Base-by-base conservation (phyloP, 2,797 vertebrate species). In the Sus cebifrons region DNA sequence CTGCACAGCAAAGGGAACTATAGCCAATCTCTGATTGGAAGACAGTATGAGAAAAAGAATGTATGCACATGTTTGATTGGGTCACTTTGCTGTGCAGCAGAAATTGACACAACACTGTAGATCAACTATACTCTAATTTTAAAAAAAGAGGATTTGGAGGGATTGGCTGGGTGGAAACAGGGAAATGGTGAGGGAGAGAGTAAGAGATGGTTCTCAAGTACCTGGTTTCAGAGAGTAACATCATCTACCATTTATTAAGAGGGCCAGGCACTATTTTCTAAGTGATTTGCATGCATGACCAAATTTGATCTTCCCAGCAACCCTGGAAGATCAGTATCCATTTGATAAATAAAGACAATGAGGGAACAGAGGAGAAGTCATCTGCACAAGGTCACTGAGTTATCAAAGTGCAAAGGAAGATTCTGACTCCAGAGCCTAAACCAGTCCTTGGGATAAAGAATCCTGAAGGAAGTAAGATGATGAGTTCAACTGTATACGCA, bases 221-320 rank as follows among this genome's bases (percentile, higher is more conserved):
- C 54, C 16, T 44, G 10, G 36, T 36, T 84, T 77, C 75, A 56
- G 49, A 82, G n/a, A 84, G 60, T 64, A 71, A 68, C 14, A 54
- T 20, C 3, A 62, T 18, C 27, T 27, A 4, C 8, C 54, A 52
- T 18, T 93, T 79, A 82, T 52, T 64, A 75, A 73, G 60, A 36
- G 78, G 16, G n/a, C 1, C 62, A 32, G 40, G 15, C 23, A 74
- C 20, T 81, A 40, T 87, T 84, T 90, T 68, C 68, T 74, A 74
- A 40, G 23, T 84, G 74, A 84, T 36, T 96, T 73, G 65, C 12
- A 36, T 2, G 4, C 4, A 62, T 49, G 67, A n/a, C 32, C 40
- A 85, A 56, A 73, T 81, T 74, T 82, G 32, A 85, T 56, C 71
- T 14, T 96, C 67, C 81, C n/a, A 68, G 62, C 29, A 87, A 78